Conservation (phyloP, 2,888 invertebrate species). For the Leuctra nigra region DNA sequence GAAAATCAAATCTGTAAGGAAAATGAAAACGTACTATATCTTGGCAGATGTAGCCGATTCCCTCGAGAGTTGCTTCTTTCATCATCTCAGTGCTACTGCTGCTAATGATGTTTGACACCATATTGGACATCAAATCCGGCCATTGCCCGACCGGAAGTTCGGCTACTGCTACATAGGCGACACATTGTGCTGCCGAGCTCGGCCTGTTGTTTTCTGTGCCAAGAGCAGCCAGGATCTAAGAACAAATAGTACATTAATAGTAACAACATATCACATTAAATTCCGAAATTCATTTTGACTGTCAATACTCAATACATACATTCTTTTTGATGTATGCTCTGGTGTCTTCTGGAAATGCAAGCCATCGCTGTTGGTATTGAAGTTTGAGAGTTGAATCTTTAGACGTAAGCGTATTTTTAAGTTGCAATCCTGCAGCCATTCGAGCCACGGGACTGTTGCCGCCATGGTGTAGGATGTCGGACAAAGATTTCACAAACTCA, state of each 20-base stretch:
- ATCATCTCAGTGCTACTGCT: constrained; percentile 84
- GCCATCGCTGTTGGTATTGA: constrained; percentile 89
- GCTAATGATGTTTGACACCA: constrained; percentile 88
- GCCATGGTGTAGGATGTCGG: constrained; percentile 84
- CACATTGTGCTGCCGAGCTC: constrained; percentile 97
- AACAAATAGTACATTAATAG: constrained; percentile 13
- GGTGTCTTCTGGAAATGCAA: constrained; percentile 79
- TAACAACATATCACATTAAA: too few relatives aligned
- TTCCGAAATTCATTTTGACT: too few relatives aligned
- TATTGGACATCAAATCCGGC: constrained; percentile 79
- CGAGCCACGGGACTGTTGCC: constrained; percentile 90
- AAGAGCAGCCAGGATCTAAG: constrained; percentile 82
- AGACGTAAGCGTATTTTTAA: constrained; percentile 95
- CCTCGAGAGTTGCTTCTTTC: constrained; percentile 94
- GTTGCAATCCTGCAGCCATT: constrained; percentile 96
- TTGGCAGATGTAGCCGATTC: constrained; percentile 98
- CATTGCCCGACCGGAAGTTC: constrained; percentile 91
- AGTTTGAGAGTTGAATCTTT: constrained; percentile 79
- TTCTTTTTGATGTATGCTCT: constrained; percentile 89
- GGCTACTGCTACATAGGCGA: constrained; percentile 95
- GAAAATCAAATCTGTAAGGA: background rate
- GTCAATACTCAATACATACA: constrained; percentile 51
- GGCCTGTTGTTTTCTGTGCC: constrained; percentile 95
- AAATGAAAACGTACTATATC: constrained; percentile 60
- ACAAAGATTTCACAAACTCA: constrained; percentile 87